Evolutionary conservation across 2,888 invertebrate species (phyloP).

Genomic region (Exocentrus adspersus): DNA sequence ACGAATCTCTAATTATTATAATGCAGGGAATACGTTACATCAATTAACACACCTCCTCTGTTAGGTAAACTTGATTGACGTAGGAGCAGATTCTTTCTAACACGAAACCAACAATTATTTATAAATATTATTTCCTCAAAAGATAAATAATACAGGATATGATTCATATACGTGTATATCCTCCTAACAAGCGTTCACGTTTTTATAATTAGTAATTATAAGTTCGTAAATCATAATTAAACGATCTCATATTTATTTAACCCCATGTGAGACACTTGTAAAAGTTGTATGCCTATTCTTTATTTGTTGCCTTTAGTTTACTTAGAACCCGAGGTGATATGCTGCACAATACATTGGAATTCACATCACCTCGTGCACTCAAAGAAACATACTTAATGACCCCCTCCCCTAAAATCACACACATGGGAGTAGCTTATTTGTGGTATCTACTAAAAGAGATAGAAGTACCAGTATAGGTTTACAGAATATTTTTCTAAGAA

Average conservation of each 20-base stretch:
- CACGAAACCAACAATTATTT: not conserved
- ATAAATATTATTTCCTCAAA: not conserved
- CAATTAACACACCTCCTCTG: no score
- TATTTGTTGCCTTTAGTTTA: conserved; percentile 7
- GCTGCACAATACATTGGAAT: conserved; percentile 9
- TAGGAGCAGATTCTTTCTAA: not conserved
- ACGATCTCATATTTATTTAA: not conserved
- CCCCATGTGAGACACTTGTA: not conserved
- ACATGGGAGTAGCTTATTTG: no score
- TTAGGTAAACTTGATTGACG: not conserved
- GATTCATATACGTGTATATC: not conserved
- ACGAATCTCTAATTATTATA: no score
- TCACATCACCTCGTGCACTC: no score
- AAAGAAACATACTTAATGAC: no score
- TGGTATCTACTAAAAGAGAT: no score
- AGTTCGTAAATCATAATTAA: not conserved
- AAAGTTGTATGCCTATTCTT: no score
- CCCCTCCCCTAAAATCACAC: no score
- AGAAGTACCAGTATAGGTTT: no score
- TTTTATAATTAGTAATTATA: not conserved
- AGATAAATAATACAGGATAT: not conserved
- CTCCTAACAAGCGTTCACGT: not conserved
- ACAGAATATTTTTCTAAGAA: no score
- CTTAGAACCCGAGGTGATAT: no score
- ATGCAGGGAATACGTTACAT: not conserved